Conservation (phyloP, 2,888 invertebrate species). For the Isotomurus palustris region DNA sequence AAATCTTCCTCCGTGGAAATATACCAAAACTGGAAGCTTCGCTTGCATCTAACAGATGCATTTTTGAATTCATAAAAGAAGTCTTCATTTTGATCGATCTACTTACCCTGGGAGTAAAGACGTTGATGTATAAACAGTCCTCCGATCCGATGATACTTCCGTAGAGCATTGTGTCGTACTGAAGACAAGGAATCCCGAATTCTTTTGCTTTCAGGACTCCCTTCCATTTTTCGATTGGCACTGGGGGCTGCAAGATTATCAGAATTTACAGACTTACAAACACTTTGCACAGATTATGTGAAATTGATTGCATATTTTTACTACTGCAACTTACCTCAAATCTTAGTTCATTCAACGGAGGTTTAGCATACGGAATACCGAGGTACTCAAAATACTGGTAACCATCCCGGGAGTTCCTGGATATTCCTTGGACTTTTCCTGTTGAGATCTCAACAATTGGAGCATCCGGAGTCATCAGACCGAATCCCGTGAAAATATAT, state of each 20-base stretch:
- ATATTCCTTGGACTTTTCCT: slow-evolving; percentile 35
- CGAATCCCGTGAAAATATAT: slow-evolving; percentile 30
- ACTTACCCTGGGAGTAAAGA: slow-evolving; percentile 30
- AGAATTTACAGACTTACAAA: slow-evolving; percentile 1
- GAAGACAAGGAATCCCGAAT: slow-evolving; percentile 21
- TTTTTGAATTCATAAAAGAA: slow-evolving; percentile 1
- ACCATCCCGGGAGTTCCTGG: slow-evolving; percentile 30
- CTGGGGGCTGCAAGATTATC: slow-evolving; percentile 19
- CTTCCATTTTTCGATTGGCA: slow-evolving; percentile 27
- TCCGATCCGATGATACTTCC: slow-evolving; percentile 24
- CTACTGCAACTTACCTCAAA: slow-evolving; percentile 24
- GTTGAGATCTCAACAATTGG: slow-evolving; percentile 28
- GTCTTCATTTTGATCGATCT: too few species aligned
- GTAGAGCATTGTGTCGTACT: slow-evolving; percentile 13
- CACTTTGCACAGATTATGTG: background rate
- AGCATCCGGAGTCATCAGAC: slow-evolving; percentile 24
- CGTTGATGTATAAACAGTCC: slow-evolving; percentile 37
- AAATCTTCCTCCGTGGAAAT: slow-evolving; percentile 47
- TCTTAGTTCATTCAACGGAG: slow-evolving; percentile 15
- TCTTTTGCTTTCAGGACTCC: slow-evolving; percentile 30
- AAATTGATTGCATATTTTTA: background rate
- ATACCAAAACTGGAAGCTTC: slow-evolving; percentile 46
- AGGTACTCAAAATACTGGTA: slow-evolving; percentile 31
- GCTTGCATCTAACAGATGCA: slow-evolving; percentile 5
- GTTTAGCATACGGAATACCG: slow-evolving; percentile 16